Evolutionary conservation across 2,888 invertebrate species (phyloP).

Genomic region (Sussaba pulchella): DNA sequence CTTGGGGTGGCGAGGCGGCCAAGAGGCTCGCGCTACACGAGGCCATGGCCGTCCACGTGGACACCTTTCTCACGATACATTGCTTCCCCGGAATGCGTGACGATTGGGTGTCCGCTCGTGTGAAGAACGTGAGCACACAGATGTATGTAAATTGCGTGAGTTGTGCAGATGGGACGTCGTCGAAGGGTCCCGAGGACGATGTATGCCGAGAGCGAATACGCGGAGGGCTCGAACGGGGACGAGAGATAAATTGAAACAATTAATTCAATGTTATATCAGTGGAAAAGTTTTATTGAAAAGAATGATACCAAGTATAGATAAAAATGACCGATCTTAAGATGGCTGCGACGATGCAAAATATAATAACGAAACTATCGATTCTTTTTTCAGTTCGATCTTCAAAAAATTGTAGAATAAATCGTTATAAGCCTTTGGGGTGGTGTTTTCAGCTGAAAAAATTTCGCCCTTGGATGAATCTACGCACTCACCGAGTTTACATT

Average conservation of each 20-base stretch:
- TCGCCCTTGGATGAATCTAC: too few species aligned
- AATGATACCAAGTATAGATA: too few species aligned
- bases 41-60: constrained; percentile 14
- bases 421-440: too few species aligned
- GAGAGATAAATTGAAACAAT: constrained; percentile 2
- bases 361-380: too few species aligned
- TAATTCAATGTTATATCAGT: not conserved
- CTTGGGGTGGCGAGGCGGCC: not conserved
- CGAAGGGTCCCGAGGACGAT: not conserved
- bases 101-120: not conserved
- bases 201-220: not conserved
- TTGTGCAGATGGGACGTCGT: constrained; percentile 2
- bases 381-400: too few species aligned
- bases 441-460: too few species aligned
- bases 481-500: too few species aligned
- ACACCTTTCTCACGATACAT: constrained; percentile 15
- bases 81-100: constrained; percentile 1
- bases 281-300: too few species aligned
- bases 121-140: not conserved
- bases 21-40: constrained; percentile 21
- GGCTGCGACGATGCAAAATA: too few species aligned
- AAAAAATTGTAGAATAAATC: too few species aligned
- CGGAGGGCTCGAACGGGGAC: not conserved
- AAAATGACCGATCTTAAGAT: too few species aligned
- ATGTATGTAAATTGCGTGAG: constrained; percentile 13